These are phyloP conservation scores for Catharus bicknelli DNA, from an alignment of 2,113 vertebrate species.

Conservation along the genomic window DNA sequence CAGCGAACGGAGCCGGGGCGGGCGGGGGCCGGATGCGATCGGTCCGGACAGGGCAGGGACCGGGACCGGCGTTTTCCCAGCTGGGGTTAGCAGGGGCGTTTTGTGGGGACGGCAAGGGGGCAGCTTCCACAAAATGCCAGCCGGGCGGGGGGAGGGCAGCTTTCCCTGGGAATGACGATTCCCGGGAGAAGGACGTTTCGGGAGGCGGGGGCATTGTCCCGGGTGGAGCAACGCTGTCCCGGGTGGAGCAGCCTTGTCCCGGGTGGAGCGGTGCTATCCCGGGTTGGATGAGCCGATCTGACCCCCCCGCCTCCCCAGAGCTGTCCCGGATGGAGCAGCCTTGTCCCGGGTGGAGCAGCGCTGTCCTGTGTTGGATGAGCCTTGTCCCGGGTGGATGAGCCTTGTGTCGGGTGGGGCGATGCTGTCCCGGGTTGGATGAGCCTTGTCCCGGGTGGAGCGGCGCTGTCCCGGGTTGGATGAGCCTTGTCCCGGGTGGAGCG, in stretches of 20 bases:
- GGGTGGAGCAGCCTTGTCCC: too few relatives aligned
- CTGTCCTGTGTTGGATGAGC: neutral
- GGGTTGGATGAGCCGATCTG: neutral
- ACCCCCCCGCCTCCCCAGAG: too few relatives aligned
- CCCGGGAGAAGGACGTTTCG: neutral
- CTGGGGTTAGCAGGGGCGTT: fast-evolving
- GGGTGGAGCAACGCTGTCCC: neutral
- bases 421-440: fast-evolving
- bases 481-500: neutral
- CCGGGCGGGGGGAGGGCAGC: neutral
- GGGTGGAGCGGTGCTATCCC: neutral
- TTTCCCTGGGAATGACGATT: neutral
- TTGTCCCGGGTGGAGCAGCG: neutral
- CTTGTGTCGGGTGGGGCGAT: too few relatives aligned
- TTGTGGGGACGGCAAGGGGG: neutral
- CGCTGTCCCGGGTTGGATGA: neutral
- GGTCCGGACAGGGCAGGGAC: too few relatives aligned
- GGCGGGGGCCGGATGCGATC: neutral
- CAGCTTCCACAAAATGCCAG: neutral
- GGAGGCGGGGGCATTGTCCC: neutral
- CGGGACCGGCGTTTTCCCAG: fast-evolving
- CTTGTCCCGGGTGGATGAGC: neutral
- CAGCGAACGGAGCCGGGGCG: neutral
- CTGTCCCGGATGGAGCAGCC: neutral
- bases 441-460: neutral